Evolutionary conservation across 2,113 vertebrate species (phyloP), one percentile per base, ranked within the genome.

Genomic region (Zosterops pallidus): DNA sequence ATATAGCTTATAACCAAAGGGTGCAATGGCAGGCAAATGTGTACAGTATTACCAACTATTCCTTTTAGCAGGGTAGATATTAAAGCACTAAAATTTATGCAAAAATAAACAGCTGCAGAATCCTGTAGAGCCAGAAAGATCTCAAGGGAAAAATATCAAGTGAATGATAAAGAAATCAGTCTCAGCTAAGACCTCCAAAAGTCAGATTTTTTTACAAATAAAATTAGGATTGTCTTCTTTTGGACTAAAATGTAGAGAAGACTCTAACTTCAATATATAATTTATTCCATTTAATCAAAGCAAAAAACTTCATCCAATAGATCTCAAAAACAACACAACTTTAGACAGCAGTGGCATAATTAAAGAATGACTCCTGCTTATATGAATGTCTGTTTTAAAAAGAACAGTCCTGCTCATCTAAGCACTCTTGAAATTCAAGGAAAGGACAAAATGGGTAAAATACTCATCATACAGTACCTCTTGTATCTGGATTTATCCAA

Each of bases 401-500:
- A 12, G 10, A 70, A 49, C 7, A 52, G 8, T 14, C 35, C 41
- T 81, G 24, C 28, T 89, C 23, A 46, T 86, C 19, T 53, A 78
- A 64, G 33, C 16, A 35, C 19, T 78, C 39, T 14, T 41, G 44
- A 94, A 92, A 80, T 22, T 21, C 2, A 4, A 74, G 23, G 7
- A 82, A 9, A 77, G 17, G 11, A 65, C n/a, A 84, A 69, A 93
- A 63, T 3, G 16, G 24, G n/a, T 88, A 83, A 59, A 97, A 92
- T 24, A 80, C 3, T 60, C 2, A 15, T 26, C 69, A 39, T 20
- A 47, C 7, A 91, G 17, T 98, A 99, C 99, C 99, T 99, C 99
- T 98, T 81, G 99, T 99, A 96, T 99, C 99, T 39, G 99, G 99
- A 96, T 99, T 99, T 98, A 99, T 99, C 99, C 99, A 99, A 41